Evolutionary conservation across 30 jellyfish, hydroid and myxozoan genomes (phyloP).

Genomic region (Cassiopea andromeda): DNA sequence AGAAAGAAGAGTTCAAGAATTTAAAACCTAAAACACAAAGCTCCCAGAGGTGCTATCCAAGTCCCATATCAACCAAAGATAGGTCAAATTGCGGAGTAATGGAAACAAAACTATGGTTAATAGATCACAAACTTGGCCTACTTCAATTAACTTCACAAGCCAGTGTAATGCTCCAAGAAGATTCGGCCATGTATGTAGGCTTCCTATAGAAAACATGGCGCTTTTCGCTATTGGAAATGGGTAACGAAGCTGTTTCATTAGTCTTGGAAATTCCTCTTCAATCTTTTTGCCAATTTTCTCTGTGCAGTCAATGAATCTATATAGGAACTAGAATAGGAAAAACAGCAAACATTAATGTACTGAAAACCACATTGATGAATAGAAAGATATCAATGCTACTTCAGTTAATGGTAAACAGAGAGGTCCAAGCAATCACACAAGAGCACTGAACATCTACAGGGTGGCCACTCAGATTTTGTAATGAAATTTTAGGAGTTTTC

Average conservation of each 20-base stretch:
- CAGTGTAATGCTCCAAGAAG: conserved; percentile 94
- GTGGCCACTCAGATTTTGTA: too few relatives aligned
- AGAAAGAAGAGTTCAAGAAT: neutral
- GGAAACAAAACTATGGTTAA: too few relatives aligned
- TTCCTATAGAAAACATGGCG: conserved; percentile 92
- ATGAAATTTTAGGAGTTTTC: too few relatives aligned
- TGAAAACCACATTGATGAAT: too few relatives aligned
- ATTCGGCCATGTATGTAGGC: conserved; percentile 96
- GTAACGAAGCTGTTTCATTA: conserved; percentile 76
- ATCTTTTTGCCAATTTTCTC: conserved; percentile 72
- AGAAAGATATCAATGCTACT: too few relatives aligned
- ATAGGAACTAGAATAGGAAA: conserved; percentile 57
- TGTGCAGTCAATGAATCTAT: conserved; percentile 54
- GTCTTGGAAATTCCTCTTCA: conserved; percentile 93
- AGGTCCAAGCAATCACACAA: too few relatives aligned
- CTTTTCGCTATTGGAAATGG: conserved; percentile 93
- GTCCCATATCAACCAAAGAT: too few relatives aligned
- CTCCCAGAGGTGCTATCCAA: too few relatives aligned
- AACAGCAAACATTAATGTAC: neutral
- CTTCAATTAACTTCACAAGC: conserved; percentile 86
- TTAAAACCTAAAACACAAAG: too few relatives aligned
- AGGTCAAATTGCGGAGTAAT: too few relatives aligned
- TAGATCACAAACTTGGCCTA: neutral
- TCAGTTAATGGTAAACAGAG: too few relatives aligned
- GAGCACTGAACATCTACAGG: too few relatives aligned